A percentile compares a stretch with the other conserved stretches of the same genome.
phyloP scores from a whole-genome alignment of 2,797 vertebrate genomes.

The Salmo trutta region DNA sequence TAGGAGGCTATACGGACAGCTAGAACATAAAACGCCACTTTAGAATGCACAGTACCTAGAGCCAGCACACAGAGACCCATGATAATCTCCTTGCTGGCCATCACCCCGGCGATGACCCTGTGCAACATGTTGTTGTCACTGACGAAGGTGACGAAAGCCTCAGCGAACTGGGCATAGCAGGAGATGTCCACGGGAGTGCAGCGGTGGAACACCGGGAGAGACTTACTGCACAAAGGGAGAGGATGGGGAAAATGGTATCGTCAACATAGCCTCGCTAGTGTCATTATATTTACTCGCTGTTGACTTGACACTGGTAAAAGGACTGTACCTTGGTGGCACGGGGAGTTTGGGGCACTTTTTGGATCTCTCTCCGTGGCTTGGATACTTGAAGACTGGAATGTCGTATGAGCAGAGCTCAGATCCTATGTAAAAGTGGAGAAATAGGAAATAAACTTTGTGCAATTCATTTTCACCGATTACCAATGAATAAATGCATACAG shows the following conservation, averaged over 20 bases:
- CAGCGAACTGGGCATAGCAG: constrained; percentile 92
- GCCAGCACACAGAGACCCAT: constrained; percentile 96
- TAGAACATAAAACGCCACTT: no score
- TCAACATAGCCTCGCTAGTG: background rate
- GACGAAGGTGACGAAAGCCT: constrained; percentile 92
- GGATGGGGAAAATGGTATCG: background rate
- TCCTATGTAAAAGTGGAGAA: constrained; percentile 64
- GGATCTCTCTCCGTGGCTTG: constrained; percentile 62
- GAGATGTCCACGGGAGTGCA: constrained; percentile 88
- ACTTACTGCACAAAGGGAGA: constrained; percentile 62
- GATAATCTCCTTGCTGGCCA: constrained; percentile 99
- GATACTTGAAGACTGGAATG: constrained; percentile 79
- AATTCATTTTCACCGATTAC: background rate
- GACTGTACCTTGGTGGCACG: constrained; percentile 85
- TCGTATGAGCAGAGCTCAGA: constrained; percentile 90
- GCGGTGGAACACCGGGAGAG: constrained; percentile 91
- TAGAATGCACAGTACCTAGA: constrained; percentile 77
- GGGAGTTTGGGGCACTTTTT: constrained; percentile 91
- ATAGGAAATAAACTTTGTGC: background rate
- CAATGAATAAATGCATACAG: background rate
- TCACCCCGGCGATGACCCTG: constrained; percentile 91
- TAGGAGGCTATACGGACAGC: no score
- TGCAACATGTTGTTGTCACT: constrained; percentile 93
- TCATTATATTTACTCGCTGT: background rate
- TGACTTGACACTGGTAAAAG: background rate